phyloP scores from a whole-genome alignment of 2,888 invertebrate species.

The Imbricaverruca yamaguchii region DNA sequence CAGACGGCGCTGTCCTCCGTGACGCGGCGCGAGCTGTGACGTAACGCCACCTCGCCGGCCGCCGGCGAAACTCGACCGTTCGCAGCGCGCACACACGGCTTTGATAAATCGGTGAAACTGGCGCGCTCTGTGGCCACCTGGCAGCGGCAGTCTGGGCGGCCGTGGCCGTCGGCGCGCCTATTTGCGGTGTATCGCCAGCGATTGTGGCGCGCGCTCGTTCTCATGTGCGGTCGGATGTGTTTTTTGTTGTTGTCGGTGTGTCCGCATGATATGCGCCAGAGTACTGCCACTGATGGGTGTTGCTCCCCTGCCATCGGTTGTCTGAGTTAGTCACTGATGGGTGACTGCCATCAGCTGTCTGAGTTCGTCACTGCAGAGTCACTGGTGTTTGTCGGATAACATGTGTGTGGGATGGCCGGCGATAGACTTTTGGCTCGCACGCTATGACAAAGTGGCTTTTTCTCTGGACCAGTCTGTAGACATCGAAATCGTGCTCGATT shows the following conservation, averaged over 20 bases:
- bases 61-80: neutral
- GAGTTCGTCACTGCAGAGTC: no score
- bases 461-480: no score
- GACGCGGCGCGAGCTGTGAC: neutral
- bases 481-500: no score
- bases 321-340: no score
- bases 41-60: neutral
- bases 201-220: neutral
- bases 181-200: neutral
- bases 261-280: neutral
- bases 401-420: no score
- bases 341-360: no score
- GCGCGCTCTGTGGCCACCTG: neutral
- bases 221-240: neutral
- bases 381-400: no score
- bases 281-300: neutral
- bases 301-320: no score
- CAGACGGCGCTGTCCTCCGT: no score
- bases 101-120: conserved; percentile 12
- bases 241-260: neutral
- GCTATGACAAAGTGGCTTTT: no score
- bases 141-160: neutral
- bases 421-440: no score
- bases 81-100: neutral
- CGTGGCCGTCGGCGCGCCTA: neutral